phyloP scores from a whole-genome alignment of 2,888 invertebrate species.

The Drosophila meridiana region DNA sequence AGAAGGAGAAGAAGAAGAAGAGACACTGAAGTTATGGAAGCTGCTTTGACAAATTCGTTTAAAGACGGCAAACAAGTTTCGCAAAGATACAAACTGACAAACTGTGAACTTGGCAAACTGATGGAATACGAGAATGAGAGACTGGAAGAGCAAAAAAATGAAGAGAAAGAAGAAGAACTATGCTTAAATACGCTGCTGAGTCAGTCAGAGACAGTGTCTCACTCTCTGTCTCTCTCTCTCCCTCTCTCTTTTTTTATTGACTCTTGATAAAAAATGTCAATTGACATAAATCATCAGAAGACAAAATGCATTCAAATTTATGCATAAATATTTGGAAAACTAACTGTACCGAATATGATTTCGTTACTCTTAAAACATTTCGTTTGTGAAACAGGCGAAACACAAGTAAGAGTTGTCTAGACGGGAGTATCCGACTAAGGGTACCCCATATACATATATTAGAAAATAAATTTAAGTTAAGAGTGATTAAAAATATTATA shows the following conservation, averaged over 20 bases:
- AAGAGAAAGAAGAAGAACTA: not conserved
- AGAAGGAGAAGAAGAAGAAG: not conserved
- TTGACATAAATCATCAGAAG: constrained; percentile 40
- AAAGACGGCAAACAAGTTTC: constrained; percentile 72
- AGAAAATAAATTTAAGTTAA: not conserved
- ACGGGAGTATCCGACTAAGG: not conserved
- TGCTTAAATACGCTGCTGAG: constrained; percentile 9
- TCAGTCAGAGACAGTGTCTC: constrained; percentile 5
- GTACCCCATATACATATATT: not conserved
- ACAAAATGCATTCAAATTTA: constrained; percentile 35
- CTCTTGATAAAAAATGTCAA: constrained; percentile 31
- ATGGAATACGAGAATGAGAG: constrained; percentile 2
- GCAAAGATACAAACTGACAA: constrained; percentile 32
- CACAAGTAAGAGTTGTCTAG: not conserved
- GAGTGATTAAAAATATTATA: not conserved
- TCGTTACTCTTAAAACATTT: constrained; percentile 1
- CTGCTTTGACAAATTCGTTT: constrained; percentile 75
- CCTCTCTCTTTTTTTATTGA: constrained; percentile 10
- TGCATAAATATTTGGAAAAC: constrained; percentile 48
- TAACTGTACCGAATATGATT: constrained; percentile 19
- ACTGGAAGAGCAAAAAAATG: not conserved
- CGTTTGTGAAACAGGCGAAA: not conserved
- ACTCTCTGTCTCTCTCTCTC: no score
- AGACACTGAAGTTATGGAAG: constrained; percentile 68
- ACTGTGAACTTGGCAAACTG: constrained; percentile 16